phyloP scores from a whole-genome alignment of 2,797 vertebrate genomes.

The Sebastes kiyomatsui region DNA sequence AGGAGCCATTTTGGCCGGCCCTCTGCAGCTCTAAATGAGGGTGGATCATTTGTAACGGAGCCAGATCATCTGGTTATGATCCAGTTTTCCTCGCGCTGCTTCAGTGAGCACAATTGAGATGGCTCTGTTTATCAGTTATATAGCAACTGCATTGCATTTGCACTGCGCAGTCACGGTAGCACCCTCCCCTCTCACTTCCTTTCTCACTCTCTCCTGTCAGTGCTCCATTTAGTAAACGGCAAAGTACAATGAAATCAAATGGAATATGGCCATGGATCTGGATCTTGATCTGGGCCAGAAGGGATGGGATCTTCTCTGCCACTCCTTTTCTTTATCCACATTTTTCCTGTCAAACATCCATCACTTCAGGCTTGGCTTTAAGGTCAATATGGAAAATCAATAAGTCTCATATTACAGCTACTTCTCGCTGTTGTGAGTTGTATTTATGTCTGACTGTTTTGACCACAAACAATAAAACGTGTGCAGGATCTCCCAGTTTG shows the following conservation, averaged over 20 bases:
- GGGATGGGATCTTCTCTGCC: neutral
- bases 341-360: slow-evolving; percentile 54
- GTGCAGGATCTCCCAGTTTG: neutral
- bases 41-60: slow-evolving; percentile 66
- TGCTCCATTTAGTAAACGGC: slow-evolving; percentile 20
- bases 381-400: slow-evolving; percentile 60
- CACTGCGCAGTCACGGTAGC: neutral
- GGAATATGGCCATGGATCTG: neutral
- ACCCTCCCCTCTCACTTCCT: neutral
- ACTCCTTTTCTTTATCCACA: slow-evolving; percentile 6
- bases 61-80: slow-evolving; percentile 75
- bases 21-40: slow-evolving; percentile 59
- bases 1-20: slow-evolving; percentile 58
- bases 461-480: neutral
- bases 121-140: slow-evolving; percentile 68
- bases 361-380: slow-evolving; percentile 46
- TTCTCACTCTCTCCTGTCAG: slow-evolving; percentile 19
- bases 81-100: slow-evolving; percentile 63
- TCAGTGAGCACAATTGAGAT: slow-evolving; percentile 69
- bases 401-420: slow-evolving; percentile 44
- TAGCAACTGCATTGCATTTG: slow-evolving; percentile 53
- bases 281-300: neutral
- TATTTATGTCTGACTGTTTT: slow-evolving; percentile 1
- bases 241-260: slow-evolving; percentile 34
- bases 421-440: slow-evolving; percentile 2